Conservation (phyloP, 2,888 invertebrate species). For the Agriopis aurantiaria region DNA sequence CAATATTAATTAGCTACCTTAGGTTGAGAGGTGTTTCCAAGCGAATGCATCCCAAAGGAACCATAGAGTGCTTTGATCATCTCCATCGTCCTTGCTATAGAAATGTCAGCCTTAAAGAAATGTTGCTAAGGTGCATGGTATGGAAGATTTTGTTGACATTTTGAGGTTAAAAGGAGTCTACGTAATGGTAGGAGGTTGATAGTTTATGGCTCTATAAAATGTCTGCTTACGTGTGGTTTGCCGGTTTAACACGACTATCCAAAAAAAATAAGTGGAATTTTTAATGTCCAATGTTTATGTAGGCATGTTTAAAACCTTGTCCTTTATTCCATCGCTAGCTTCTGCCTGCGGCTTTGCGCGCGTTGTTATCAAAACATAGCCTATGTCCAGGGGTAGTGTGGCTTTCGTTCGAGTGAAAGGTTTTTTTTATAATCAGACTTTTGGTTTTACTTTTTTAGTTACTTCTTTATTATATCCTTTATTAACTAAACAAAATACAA, state of each 20-base stretch:
- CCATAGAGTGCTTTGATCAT: conserved; percentile 48
- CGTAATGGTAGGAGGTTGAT: conserved; percentile 36
- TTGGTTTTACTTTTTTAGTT: too few relatives aligned
- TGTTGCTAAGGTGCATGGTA: conserved; percentile 16
- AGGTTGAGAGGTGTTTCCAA: conserved; percentile 47
- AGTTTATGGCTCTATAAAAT: conserved; percentile 41
- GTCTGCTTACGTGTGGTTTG: conserved; percentile 26
- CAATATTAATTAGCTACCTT: conserved; percentile 50
- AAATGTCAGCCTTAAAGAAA: conserved; percentile 4
- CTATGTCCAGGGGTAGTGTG: too few relatives aligned
- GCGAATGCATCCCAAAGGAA: conserved; percentile 45
- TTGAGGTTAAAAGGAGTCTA: conserved; percentile 34
- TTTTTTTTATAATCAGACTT: too few relatives aligned
- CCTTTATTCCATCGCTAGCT: too few relatives aligned
- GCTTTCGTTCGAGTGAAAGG: too few relatives aligned
- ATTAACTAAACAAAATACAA: too few relatives aligned
- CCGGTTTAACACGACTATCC: background rate
- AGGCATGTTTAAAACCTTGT: too few relatives aligned
- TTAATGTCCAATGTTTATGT: background rate
- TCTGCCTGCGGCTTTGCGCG: too few relatives aligned
- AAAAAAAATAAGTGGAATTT: background rate
- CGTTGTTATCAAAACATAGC: too few relatives aligned
- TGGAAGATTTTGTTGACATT: conserved; percentile 28
- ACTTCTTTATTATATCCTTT: too few relatives aligned
- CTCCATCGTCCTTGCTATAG: conserved; percentile 21